phyloP scores from a whole-genome alignment of 2,113 vertebrate species.

The Meles meles region DNA sequence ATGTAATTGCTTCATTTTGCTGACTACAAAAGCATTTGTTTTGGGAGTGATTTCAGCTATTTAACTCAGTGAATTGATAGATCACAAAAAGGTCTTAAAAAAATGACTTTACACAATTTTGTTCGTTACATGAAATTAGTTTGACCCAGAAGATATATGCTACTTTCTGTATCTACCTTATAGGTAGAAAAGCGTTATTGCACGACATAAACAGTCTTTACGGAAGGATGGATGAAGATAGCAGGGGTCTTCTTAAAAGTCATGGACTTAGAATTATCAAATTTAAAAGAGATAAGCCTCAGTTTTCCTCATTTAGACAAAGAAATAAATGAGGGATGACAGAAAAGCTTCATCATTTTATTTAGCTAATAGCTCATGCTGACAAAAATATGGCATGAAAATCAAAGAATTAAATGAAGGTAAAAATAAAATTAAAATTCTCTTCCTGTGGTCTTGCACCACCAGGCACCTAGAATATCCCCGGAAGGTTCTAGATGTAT shows the following conservation, averaged over 20 bases:
- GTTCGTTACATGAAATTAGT: neutral
- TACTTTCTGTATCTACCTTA: neutral
- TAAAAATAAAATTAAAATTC: constrained; percentile 28
- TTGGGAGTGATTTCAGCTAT: constrained; percentile 48
- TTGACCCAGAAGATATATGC: neutral
- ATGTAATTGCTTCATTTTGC: constrained; percentile 65
- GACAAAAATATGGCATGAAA: constrained; percentile 21
- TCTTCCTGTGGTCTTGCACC: neutral
- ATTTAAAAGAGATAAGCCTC: neutral
- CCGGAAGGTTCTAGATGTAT: neutral
- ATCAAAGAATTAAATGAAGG: constrained; percentile 4
- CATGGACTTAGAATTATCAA: neutral
- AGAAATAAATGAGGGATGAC: neutral
- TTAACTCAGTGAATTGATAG: constrained; percentile 43
- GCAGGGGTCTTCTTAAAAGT: neutral
- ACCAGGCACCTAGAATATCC: neutral
- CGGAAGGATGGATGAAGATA: neutral
- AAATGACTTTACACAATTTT: neutral
- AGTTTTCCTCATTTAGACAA: neutral
- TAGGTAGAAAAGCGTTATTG: neutral
- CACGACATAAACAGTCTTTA: neutral
- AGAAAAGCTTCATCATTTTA: neutral
- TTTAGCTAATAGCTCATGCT: neutral
- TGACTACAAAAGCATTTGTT: constrained; percentile 65
- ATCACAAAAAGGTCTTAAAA: constrained; percentile 28